These are phyloP conservation scores for Isaurus tuberculatus DNA, from an alignment of 92 coral and sea anemone species.

Conservation along the genomic window DNA sequence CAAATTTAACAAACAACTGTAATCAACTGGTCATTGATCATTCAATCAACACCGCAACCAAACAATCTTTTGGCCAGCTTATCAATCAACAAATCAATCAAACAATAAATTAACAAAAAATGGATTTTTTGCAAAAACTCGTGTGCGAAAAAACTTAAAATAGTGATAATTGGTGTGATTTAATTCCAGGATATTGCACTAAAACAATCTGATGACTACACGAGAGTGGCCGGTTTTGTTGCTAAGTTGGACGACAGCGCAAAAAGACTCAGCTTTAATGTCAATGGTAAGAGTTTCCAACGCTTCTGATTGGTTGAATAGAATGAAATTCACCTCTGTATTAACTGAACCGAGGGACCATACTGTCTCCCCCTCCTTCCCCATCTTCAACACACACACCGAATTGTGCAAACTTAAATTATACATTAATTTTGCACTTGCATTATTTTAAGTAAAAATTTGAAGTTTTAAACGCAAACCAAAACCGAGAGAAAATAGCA, in stretches of 20 bases:
- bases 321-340: no score
- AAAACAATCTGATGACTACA: constrained; percentile 81
- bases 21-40: no score
- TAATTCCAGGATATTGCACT: constrained; percentile 50
- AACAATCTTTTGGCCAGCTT: not conserved
- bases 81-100: not conserved
- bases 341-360: no score
- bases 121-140: no score
- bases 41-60: not conserved
- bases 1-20: no score
- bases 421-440: no score
- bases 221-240: constrained; percentile 79
- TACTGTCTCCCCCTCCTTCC: no score
- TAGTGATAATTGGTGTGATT: not conserved
- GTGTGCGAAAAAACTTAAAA: not conserved
- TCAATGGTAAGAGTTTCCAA: constrained; percentile 72
- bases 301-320: not conserved
- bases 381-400: no score
- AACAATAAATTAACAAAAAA: not conserved
- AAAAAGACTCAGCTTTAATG: constrained; percentile 85
- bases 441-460: no score
- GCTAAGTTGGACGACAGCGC: constrained; percentile 75
- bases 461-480: no score
- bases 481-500: no score
- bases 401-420: no score